A percentile compares a stretch with the other conserved stretches of the same genome.
These are phyloP conservation scores for Elephas maximus DNA, from an alignment of 2,113 vertebrate genomes.

Conservation along the genomic window DNA sequence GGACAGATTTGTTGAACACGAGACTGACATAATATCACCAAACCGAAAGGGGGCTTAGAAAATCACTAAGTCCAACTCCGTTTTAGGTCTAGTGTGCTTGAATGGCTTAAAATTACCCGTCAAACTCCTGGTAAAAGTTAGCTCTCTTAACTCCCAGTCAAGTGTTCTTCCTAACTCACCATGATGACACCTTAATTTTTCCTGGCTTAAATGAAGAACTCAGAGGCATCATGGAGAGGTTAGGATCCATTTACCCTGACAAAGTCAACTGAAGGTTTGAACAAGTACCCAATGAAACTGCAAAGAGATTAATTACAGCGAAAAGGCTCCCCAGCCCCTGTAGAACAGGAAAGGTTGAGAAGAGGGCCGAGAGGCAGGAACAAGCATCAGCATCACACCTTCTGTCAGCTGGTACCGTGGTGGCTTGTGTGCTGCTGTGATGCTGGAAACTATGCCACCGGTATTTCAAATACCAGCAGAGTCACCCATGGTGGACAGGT, in stretches of 20 bases:
- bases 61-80: background rate
- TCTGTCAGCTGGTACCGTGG: background rate
- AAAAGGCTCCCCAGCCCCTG: background rate
- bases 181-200: background rate
- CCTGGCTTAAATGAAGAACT: background rate
- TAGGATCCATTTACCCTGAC: background rate
- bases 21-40: constrained; percentile 22
- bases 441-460: background rate
- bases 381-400: background rate
- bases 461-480: background rate
- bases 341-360: background rate
- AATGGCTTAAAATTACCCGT: background rate
- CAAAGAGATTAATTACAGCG: background rate
- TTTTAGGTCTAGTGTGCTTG: constrained; percentile 14
- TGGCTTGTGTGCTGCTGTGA: background rate
- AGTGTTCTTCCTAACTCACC: background rate
- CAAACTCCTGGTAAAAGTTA: background rate
- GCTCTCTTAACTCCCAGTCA: background rate
- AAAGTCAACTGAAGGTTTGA: constrained; percentile 37
- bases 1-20: background rate
- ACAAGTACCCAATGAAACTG: constrained; percentile 29
- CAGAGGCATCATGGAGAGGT: background rate
- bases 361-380: background rate
- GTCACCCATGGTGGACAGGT: background rate
- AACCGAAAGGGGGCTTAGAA: background rate